Conservation (phyloP, 53 echinoderm and acorn worm genomes). For the Mesocentrotus franciscanus region DNA sequence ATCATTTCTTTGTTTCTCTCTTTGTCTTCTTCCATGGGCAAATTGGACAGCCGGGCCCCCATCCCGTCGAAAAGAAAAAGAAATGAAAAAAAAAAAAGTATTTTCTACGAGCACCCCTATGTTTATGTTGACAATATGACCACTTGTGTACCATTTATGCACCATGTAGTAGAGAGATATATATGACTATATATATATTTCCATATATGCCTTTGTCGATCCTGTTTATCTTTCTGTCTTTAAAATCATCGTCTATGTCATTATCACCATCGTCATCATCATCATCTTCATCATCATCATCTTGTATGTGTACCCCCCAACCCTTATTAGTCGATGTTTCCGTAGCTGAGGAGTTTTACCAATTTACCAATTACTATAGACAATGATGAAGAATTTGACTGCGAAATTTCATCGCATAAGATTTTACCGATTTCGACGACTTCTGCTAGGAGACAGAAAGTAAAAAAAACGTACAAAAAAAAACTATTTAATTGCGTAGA, state of each 20-base stretch:
- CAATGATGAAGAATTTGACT: slow-evolving; percentile 51
- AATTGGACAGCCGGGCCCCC: slow-evolving; percentile 39
- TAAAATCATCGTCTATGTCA: slow-evolving; percentile 31
- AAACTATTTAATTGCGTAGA: slow-evolving; percentile 49
- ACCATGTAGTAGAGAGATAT: slow-evolving; percentile 47
- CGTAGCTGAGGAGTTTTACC: slow-evolving; percentile 40
- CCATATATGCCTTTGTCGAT: slow-evolving; percentile 54
- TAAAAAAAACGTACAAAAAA: slow-evolving; percentile 11
- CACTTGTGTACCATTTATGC: slow-evolving; percentile 56
- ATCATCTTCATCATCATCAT: slow-evolving; percentile 56
- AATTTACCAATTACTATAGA: slow-evolving; percentile 59
- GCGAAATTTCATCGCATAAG: slow-evolving; percentile 24
- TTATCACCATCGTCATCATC: slow-evolving; percentile 45
- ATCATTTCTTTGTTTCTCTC: slow-evolving; percentile 38
- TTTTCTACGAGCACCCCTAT: slow-evolving; percentile 46
- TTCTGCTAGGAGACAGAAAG: slow-evolving; percentile 47
- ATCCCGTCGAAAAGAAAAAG: slow-evolving; percentile 36
- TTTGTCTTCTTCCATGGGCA: slow-evolving; percentile 52
- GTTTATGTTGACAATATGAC: slow-evolving; percentile 39
- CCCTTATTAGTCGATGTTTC: slow-evolving; percentile 46
- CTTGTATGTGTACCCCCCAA: slow-evolving; percentile 47
- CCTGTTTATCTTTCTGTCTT: slow-evolving; percentile 48
- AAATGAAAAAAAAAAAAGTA: slow-evolving; percentile 29
- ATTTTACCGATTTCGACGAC: slow-evolving; percentile 53
- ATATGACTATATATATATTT: slow-evolving; percentile 57